Percentiles rank a stretch among this genome's conserved stretches.
Evolutionary conservation across 2,888 invertebrate genomes (phyloP).

Genomic region (Diarsia mendica): DNA sequence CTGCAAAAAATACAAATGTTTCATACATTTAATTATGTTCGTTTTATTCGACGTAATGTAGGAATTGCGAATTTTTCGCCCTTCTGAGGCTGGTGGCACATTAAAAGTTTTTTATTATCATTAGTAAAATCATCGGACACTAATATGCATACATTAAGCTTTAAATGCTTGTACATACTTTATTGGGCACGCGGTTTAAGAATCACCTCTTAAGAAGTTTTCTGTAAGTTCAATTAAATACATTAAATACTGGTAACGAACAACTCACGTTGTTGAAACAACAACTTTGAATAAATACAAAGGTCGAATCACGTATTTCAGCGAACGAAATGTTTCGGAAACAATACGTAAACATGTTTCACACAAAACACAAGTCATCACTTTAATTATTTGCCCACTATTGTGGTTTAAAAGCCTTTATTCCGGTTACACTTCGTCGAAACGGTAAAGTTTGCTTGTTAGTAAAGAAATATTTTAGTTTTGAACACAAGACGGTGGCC

Average conservation of each 20-base stretch:
- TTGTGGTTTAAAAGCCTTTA: conserved; percentile 40
- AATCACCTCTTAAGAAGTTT: background rate
- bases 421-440: conserved; percentile 32
- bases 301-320: background rate
- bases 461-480: conserved; percentile 26
- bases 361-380: conserved; percentile 47
- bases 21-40: background rate
- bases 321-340: conserved; percentile 7
- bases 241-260: background rate
- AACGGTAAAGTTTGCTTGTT: conserved; percentile 59
- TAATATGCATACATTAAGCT: too few relatives aligned
- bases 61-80: background rate
- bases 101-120: background rate
- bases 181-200: background rate
- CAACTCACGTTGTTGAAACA: background rate
- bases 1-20: background rate
- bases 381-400: conserved; percentile 37
- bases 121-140: background rate
- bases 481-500: conserved; percentile 4
- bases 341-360: conserved; percentile 25
- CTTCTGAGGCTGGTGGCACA: too few relatives aligned
- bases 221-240: background rate
- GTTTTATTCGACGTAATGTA: background rate
- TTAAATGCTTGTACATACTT: too few relatives aligned
- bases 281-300: background rate